phyloP scores from a whole-genome alignment of 64 coral and sea anemone species.

The Pachyseris speciosa region DNA sequence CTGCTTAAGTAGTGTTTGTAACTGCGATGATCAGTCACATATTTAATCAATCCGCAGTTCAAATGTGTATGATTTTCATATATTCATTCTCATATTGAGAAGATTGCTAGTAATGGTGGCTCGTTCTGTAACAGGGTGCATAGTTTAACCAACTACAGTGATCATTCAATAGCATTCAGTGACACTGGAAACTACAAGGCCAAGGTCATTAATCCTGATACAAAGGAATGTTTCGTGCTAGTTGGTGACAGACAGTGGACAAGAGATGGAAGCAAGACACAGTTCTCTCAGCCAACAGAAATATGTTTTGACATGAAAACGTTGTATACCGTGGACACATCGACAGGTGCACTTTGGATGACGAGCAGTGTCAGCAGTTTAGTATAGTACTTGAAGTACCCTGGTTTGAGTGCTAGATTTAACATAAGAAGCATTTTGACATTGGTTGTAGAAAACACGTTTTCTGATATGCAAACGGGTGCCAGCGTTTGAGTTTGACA shows the following conservation, averaged over 20 bases:
- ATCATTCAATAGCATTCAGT: not conserved
- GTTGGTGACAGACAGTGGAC: not conserved
- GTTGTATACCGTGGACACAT: too few species aligned
- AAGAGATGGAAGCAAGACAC: too few species aligned
- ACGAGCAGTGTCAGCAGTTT: constrained; percentile 19
- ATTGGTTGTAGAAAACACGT: constrained; percentile 39
- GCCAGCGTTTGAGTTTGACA: constrained; percentile 36
- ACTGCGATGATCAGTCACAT: too few species aligned
- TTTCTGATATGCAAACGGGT: constrained; percentile 35
- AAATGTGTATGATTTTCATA: too few species aligned
- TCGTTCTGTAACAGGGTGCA: not conserved
- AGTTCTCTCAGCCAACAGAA: too few species aligned
- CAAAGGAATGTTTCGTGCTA: not conserved
- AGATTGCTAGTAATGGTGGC: constrained; percentile 3
- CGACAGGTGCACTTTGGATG: not conserved
- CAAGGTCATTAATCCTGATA: not conserved
- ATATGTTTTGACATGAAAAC: not conserved
- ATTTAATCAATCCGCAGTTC: too few species aligned
- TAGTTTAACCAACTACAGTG: not conserved
- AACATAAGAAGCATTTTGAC: constrained; percentile 42
- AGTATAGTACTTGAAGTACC: not conserved
- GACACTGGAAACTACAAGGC: not conserved
- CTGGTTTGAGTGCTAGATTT: constrained; percentile 23
- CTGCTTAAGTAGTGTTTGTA: too few species aligned
- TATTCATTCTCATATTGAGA: too few species aligned